phyloP scores from a whole-genome alignment of 2,888 invertebrate genomes.

The Scelioninae gen. 2 region DNA sequence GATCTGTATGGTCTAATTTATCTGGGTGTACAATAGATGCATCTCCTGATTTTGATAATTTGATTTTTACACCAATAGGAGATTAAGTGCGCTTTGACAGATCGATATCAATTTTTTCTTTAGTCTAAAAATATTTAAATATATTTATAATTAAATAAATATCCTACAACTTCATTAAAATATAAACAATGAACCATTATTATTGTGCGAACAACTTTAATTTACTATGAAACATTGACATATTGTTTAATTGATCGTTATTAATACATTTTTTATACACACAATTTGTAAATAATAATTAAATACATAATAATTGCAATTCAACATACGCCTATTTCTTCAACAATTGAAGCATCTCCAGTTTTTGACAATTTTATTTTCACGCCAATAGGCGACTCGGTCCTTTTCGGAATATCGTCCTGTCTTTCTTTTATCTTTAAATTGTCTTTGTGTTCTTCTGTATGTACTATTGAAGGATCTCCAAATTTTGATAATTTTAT shows the following conservation, averaged over 20 bases:
- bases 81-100: conserved; percentile 67
- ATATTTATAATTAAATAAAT: neutral
- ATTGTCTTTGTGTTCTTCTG: conserved; percentile 64
- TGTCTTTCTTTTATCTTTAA: conserved; percentile 45
- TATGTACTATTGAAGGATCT: conserved; percentile 69
- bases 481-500: conserved; percentile 71
- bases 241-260: too few relatives aligned
- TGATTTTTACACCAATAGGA: conserved; percentile 71
- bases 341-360: conserved; percentile 68
- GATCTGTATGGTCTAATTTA: conserved; percentile 57
- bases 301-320: too few relatives aligned
- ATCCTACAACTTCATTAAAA: too few relatives aligned
- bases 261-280: too few relatives aligned
- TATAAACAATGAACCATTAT: too few relatives aligned
- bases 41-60: conserved; percentile 67
- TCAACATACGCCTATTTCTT: conserved; percentile 54
- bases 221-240: too few relatives aligned
- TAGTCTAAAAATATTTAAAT: conserved; percentile 13
- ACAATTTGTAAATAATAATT: too few relatives aligned
- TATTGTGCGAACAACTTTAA: too few relatives aligned
- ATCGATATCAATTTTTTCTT: conserved; percentile 29
- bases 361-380: conserved; percentile 70
- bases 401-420: conserved; percentile 66
- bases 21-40: conserved; percentile 65
- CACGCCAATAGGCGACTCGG: conserved; percentile 70